Conservation (phyloP, 2,113 vertebrate species). For the Carettochelys insculpta region DNA sequence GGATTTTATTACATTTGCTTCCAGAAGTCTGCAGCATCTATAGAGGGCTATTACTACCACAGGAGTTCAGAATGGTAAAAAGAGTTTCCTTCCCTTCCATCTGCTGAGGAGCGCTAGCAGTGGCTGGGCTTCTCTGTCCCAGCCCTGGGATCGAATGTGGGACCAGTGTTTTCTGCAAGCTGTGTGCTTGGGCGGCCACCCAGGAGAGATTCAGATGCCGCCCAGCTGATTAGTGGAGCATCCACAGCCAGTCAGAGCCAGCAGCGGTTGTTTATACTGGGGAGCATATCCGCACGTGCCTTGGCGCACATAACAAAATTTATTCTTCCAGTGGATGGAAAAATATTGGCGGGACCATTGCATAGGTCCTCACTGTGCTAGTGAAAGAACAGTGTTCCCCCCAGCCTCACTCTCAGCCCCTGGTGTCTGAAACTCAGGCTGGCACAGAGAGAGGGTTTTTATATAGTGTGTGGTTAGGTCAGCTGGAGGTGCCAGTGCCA, state of each 20-base stretch:
- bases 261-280: too few relatives aligned
- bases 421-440: not conserved
- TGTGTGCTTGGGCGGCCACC: too few relatives aligned
- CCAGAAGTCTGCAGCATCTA: slow-evolving; percentile 97
- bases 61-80: slow-evolving; percentile 98
- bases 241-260: too few relatives aligned
- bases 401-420: not conserved
- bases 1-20: slow-evolving; percentile 99
- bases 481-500: not conserved
- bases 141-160: not conserved
- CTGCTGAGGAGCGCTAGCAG: not conserved
- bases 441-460: not conserved
- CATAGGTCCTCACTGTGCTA: rapidly evolving
- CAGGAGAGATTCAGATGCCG: too few relatives aligned
- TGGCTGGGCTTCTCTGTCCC: not conserved
- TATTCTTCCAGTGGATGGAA: too few relatives aligned
- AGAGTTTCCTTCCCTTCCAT: not conserved
- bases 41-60: slow-evolving; percentile 99
- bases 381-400: not conserved
- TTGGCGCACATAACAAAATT: too few relatives aligned
- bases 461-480: rapidly evolving
- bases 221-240: too few relatives aligned
- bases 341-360: too few relatives aligned
- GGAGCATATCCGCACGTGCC: too few relatives aligned
- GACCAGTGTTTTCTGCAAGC: too few relatives aligned